Percentiles rank a stretch among this genome's conserved stretches.
phyloP scores from a whole-genome alignment of 2,113 vertebrate species.

The Rhinoderma darwinii region DNA sequence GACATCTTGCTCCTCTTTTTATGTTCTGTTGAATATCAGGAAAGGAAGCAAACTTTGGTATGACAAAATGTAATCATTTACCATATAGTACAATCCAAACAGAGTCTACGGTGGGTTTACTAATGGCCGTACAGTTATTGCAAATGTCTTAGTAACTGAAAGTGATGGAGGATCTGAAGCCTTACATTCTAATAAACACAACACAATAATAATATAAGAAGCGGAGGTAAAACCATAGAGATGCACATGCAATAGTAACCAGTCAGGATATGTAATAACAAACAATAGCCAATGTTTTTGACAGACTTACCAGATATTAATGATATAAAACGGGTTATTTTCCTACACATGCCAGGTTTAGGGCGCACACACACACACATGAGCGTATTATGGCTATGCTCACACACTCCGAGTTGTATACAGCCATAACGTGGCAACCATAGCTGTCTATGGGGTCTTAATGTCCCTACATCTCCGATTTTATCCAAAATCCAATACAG shows the following conservation, averaged over 20 bases:
- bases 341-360: not conserved
- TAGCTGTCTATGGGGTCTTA: not conserved
- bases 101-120: not conserved
- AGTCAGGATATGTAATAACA: no score
- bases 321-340: no score
- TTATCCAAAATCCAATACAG: no score
- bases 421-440: not conserved
- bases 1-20: conserved; percentile 52
- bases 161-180: not conserved
- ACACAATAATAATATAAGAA: no score
- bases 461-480: no score
- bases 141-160: not conserved
- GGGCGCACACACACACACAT: not conserved
- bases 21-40: not conserved
- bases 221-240: no score
- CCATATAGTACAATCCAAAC: not conserved
- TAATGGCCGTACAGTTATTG: not conserved
- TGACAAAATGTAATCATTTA: not conserved
- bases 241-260: no score
- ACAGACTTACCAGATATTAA: no score
- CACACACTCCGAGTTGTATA: not conserved
- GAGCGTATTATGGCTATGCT: not conserved
- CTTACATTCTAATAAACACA: not conserved
- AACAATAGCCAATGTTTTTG: no score
- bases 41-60: not conserved